Evolutionary conservation across 1,140 invertebrate species (phyloP).

Genomic region (Heliconius hermathena): DNA sequence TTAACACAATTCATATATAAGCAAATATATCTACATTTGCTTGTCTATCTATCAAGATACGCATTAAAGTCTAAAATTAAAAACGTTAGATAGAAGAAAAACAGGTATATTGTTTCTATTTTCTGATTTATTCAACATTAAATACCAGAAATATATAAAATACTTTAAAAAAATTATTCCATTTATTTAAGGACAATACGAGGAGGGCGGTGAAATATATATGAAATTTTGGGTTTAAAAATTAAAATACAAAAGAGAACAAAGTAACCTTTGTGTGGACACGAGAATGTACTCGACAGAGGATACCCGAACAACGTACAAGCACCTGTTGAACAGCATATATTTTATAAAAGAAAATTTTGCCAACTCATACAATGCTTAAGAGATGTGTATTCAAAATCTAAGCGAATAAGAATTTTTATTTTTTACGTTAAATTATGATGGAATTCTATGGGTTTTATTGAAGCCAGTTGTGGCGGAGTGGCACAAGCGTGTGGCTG

Average conservation of each 20-base stretch:
- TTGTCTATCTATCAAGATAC: too few relatives aligned
- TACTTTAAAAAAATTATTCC: neutral
- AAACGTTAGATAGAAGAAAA: too few relatives aligned
- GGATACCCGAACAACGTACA: constrained; percentile 15
- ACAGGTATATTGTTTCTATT: too few relatives aligned
- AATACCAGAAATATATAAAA: neutral
- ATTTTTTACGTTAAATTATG: neutral
- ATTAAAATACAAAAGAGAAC: constrained; percentile 13
- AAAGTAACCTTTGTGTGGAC: constrained; percentile 26
- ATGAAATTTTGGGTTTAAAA: neutral
- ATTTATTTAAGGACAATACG: neutral
- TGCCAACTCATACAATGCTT: constrained; percentile 6
- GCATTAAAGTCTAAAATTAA: too few relatives aligned
- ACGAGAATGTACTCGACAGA: constrained; percentile 17
- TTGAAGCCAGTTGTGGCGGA: too few relatives aligned
- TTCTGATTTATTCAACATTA: neutral
- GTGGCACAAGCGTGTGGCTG: too few relatives aligned
- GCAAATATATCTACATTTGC: too few relatives aligned
- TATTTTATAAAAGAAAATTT: constrained; percentile 22
- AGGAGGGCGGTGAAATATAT: neutral
- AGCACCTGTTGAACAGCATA: constrained; percentile 27
- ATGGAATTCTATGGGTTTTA: too few relatives aligned
- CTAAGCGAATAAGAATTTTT: neutral
- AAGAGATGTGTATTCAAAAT: neutral
- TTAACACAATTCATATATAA: too few relatives aligned